Evolutionary conservation across 2,888 invertebrate species (phyloP).

Genomic region (Cerastis rubricosa): DNA sequence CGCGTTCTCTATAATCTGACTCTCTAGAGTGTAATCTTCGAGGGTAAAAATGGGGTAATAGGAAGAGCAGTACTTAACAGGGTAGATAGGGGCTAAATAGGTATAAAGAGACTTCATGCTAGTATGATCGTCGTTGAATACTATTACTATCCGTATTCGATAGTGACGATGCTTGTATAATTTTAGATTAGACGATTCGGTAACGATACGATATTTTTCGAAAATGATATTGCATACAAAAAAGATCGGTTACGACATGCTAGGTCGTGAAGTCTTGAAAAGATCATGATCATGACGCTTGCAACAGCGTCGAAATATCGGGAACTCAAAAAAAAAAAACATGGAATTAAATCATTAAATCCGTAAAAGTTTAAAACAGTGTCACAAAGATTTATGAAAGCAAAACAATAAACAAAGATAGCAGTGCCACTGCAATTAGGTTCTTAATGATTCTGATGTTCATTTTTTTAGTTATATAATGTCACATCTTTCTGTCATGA

Average conservation of each 20-base stretch:
- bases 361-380: too few relatives aligned
- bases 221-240: neutral
- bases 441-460: neutral
- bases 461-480: neutral
- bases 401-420: neutral
- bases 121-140: constrained; percentile 46
- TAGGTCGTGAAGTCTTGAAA: neutral
- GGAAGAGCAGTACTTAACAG: constrained; percentile 47
- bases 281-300: too few relatives aligned
- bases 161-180: constrained; percentile 19
- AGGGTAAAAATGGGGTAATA: constrained; percentile 59
- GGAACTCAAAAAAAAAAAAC: too few relatives aligned
- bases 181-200: constrained; percentile 15
- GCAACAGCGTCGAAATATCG: too few relatives aligned
- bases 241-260: too few relatives aligned
- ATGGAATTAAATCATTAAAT: too few relatives aligned
- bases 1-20: constrained; percentile 49
- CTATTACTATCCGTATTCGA: constrained; percentile 32
- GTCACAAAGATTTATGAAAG: neutral
- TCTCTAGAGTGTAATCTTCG: constrained; percentile 46
- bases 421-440: neutral
- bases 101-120: constrained; percentile 48
- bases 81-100: constrained; percentile 54
- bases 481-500: neutral
- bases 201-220: neutral